phyloP scores from a whole-genome alignment of 2,888 invertebrate species.

The Orthonychiurus folsomi region DNA sequence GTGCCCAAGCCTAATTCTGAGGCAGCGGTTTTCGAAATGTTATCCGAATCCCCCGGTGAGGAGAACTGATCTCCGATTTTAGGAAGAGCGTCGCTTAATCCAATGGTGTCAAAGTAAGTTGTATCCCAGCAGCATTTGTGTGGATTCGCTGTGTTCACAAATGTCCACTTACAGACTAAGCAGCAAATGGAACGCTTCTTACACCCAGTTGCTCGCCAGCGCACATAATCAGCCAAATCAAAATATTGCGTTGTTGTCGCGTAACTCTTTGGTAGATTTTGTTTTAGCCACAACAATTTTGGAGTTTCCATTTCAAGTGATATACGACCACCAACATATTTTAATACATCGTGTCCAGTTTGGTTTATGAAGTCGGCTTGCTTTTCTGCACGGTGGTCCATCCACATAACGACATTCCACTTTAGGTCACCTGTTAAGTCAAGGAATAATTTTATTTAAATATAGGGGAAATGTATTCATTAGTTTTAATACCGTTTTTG shows the following conservation, averaged over 20 bases:
- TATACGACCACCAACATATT: slow-evolving; percentile 82
- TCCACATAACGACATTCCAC: slow-evolving; percentile 81
- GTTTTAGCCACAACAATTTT: slow-evolving; percentile 86
- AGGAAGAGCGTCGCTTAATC: slow-evolving; percentile 56
- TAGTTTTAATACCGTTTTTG: slow-evolving; percentile 17
- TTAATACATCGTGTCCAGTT: slow-evolving; percentile 62
- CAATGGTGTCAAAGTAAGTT: slow-evolving; percentile 62
- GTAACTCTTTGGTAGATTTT: slow-evolving; percentile 52
- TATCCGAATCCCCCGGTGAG: slow-evolving; percentile 28
- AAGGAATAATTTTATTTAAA: no score
- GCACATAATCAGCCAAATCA: slow-evolving; percentile 86
- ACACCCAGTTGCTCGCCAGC: slow-evolving; percentile 75
- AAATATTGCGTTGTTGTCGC: slow-evolving; percentile 64
- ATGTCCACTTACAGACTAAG: slow-evolving; percentile 90
- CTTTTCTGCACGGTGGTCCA: slow-evolving; percentile 76
- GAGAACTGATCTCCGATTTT: slow-evolving; percentile 40
- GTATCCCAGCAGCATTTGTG: slow-evolving; percentile 54
- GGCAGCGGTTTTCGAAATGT: slow-evolving; percentile 50
- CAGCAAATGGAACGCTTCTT: slow-evolving; percentile 66
- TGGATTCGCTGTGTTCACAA: slow-evolving; percentile 52
- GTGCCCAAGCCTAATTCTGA: slow-evolving; percentile 57
- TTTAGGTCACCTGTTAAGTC: slow-evolving; percentile 55
- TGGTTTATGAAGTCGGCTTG: slow-evolving; percentile 75
- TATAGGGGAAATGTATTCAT: neutral
- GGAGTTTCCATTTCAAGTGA: slow-evolving; percentile 96